Conservation (phyloP, 2,113 vertebrate genomes). For the Pelecanus crispus region DNA sequence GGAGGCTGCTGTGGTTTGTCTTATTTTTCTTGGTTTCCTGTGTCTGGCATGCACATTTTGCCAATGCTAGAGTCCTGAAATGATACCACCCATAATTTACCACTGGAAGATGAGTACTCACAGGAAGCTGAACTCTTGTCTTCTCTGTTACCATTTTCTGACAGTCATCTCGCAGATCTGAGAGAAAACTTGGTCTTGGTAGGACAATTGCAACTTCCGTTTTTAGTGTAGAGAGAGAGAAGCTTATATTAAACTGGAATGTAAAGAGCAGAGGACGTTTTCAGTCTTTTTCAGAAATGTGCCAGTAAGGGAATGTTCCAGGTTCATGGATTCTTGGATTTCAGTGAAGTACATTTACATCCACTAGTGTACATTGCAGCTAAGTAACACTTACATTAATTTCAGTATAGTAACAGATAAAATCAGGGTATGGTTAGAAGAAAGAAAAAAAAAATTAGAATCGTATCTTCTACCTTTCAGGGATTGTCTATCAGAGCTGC, state of each 20-base stretch:
- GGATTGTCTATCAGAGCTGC: background rate
- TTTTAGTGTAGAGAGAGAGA: background rate
- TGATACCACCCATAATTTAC: background rate
- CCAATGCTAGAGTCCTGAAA: background rate
- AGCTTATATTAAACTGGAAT: background rate
- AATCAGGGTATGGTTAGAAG: background rate
- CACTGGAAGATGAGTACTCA: background rate
- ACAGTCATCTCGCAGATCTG: background rate
- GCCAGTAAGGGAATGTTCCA: background rate
- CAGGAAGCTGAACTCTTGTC: background rate
- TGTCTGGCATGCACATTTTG: conserved; percentile 25
- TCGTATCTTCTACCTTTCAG: background rate
- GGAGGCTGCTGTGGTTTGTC: conserved; percentile 5
- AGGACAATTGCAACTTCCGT: background rate
- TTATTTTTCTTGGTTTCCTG: conserved; percentile 50
- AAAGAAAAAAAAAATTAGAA: background rate
- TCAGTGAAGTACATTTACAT: background rate
- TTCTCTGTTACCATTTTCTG: background rate
- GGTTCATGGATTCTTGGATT: background rate
- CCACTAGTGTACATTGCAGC: background rate
- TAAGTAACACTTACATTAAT: background rate
- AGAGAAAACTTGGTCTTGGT: background rate
- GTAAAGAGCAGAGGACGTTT: background rate
- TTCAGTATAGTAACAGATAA: background rate
- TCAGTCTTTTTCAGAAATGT: background rate